Evolutionary conservation across 2,797 vertebrate species (phyloP).

Genomic region (Parambassis ranga): DNA sequence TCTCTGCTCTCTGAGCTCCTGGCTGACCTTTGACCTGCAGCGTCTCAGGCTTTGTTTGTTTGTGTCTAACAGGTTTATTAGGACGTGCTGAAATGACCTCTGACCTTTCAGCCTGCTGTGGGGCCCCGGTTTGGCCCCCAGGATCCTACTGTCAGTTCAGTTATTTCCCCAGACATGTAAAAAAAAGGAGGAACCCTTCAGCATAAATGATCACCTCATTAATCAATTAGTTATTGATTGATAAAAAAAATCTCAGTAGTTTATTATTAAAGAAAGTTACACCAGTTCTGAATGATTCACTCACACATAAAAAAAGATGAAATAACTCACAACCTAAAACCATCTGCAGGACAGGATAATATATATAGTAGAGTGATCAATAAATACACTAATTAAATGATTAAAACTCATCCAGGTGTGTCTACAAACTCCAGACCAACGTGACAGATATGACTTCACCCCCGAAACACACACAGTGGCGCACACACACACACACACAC

Average conservation of each 20-base stretch:
- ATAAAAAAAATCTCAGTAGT: too few relatives aligned
- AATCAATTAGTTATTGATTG: background rate
- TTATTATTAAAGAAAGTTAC: too few relatives aligned
- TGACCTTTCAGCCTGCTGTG: too few relatives aligned
- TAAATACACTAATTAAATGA: too few relatives aligned
- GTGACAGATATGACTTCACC: constrained; percentile 55
- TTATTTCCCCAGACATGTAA: background rate
- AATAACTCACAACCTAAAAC: too few relatives aligned
- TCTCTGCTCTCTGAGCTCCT: background rate
- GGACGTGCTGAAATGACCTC: background rate
- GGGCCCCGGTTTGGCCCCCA: too few relatives aligned
- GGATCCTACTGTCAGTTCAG: background rate
- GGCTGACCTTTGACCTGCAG: background rate
- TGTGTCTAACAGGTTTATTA: too few relatives aligned
- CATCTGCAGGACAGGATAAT: too few relatives aligned
- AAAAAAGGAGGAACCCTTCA: background rate
- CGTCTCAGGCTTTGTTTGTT: background rate
- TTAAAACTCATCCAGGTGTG: too few relatives aligned
- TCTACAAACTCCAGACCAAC: constrained; percentile 16
- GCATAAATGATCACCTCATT: background rate
- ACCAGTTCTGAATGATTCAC: too few relatives aligned
- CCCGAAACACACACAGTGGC: constrained; percentile 40
- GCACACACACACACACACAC: constrained; percentile 23
- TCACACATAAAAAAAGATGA: too few relatives aligned
- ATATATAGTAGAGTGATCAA: too few relatives aligned